Conservation (phyloP, 2,797 vertebrate genomes). For the Enteromius radiatus region DNA sequence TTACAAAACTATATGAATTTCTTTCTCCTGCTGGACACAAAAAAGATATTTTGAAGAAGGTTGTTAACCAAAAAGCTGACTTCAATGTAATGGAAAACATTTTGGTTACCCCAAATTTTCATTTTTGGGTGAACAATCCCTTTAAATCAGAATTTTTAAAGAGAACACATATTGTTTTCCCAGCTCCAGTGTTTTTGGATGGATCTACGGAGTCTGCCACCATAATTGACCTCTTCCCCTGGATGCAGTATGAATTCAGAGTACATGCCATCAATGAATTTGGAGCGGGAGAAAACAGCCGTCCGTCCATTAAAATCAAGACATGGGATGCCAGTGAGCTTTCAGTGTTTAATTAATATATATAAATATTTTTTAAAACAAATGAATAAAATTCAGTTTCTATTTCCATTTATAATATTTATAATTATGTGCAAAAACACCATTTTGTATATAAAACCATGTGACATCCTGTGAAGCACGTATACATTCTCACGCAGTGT, state of each 20-base stretch:
- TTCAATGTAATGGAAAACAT: background rate
- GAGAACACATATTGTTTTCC: slow-evolving; percentile 6
- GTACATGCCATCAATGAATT: slow-evolving; percentile 91
- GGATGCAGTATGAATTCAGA: slow-evolving; percentile 97
- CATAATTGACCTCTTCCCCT: slow-evolving; percentile 89
- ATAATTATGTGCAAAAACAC: background rate
- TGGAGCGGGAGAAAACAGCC: slow-evolving; percentile 90
- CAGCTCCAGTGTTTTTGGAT: slow-evolving; percentile 88
- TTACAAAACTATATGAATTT: background rate
- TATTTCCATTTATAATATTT: too few relatives aligned
- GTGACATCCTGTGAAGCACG: background rate
- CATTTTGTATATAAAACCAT: background rate
- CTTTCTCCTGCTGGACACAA: background rate
- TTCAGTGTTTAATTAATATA: background rate
- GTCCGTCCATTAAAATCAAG: slow-evolving; percentile 90
- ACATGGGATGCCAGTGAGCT: slow-evolving; percentile 89
- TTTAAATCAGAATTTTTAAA: background rate
- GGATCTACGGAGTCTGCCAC: slow-evolving; percentile 85
- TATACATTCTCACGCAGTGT: background rate
- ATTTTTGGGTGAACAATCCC: background rate
- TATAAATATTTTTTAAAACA: background rate
- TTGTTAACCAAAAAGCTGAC: background rate
- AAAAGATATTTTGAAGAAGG: background rate
- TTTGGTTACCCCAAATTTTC: background rate
- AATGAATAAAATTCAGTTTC: background rate